These are phyloP conservation scores for Helarctos malayanus DNA, from an alignment of 2,797 vertebrate species.

Conservation along the genomic window DNA sequence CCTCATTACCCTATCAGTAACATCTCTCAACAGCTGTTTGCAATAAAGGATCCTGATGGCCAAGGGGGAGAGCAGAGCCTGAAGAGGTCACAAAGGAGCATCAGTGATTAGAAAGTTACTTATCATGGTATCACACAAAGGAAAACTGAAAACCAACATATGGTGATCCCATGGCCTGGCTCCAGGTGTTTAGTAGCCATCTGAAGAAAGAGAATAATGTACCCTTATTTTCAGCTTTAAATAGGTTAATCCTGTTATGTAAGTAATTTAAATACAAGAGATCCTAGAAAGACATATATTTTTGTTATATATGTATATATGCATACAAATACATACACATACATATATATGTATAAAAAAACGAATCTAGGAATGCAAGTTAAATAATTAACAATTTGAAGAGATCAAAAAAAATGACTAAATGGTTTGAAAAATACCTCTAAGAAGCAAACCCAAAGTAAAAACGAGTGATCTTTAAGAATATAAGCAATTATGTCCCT, in stretches of 20 bases:
- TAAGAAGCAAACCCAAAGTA: background rate
- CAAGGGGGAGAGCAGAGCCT: constrained; percentile 72
- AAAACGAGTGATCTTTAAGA: constrained; percentile 49
- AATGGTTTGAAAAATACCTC: constrained; percentile 9
- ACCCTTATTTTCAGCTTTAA: constrained; percentile 56
- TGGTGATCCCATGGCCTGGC: constrained; percentile 32
- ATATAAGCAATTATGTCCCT: background rate
- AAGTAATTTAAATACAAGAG: constrained; percentile 69
- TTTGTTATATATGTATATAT: background rate
- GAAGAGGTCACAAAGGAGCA: constrained; percentile 86
- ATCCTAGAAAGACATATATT: background rate
- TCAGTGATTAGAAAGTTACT: constrained; percentile 82
- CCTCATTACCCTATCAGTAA: constrained; percentile 71
- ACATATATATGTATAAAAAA: background rate
- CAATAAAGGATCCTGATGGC: constrained; percentile 87
- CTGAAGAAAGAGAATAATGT: constrained; percentile 65
- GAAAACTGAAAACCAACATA: constrained; percentile 66
- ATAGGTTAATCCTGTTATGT: constrained; percentile 72
- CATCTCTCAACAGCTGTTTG: constrained; percentile 89
- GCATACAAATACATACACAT: background rate
- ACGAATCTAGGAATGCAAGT: constrained; percentile 61
- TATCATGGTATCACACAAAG: constrained; percentile 86
- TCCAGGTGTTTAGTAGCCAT: constrained; percentile 47
- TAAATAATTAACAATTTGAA: constrained; percentile 75
- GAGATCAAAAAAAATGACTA: constrained; percentile 72